A percentile compares a stretch with the other conserved stretches of the same genome.
Conservation (phyloP, 2,113 vertebrate genomes). For the Aix galericulata region DNA sequence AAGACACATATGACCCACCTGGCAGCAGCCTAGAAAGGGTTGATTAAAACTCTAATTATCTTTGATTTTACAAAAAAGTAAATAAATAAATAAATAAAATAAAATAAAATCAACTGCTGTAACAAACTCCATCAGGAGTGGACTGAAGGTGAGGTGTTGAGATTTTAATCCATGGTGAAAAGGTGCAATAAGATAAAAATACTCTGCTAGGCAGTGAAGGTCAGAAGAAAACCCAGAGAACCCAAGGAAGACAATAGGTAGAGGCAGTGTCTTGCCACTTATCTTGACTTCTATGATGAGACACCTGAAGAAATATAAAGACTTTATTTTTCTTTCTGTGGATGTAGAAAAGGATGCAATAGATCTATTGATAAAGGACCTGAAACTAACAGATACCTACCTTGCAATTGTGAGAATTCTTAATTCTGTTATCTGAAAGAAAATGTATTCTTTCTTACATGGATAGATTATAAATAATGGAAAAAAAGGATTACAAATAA, state of each 20-base stretch:
- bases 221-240: background rate
- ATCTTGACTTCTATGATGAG: background rate
- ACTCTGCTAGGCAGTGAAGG: background rate
- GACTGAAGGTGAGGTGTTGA: background rate
- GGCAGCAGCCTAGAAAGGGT: background rate
- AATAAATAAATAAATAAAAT: background rate
- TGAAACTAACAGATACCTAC: background rate
- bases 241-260: background rate
- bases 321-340: background rate
- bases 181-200: background rate
- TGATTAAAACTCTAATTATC: background rate
- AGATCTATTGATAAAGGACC: background rate
- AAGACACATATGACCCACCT: background rate
- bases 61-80: background rate
- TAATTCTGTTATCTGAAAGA: background rate
- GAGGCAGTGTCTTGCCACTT: background rate
- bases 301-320: background rate
- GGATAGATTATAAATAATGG: background rate
- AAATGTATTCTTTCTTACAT: background rate
- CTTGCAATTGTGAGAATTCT: background rate
- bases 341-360: background rate
- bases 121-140: background rate
- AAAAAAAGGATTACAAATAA: background rate
- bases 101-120: background rate
- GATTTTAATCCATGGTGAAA: background rate